Base-by-base conservation (phyloP, 2,888 invertebrate genomes). In the Chymomyza caudatula region DNA sequence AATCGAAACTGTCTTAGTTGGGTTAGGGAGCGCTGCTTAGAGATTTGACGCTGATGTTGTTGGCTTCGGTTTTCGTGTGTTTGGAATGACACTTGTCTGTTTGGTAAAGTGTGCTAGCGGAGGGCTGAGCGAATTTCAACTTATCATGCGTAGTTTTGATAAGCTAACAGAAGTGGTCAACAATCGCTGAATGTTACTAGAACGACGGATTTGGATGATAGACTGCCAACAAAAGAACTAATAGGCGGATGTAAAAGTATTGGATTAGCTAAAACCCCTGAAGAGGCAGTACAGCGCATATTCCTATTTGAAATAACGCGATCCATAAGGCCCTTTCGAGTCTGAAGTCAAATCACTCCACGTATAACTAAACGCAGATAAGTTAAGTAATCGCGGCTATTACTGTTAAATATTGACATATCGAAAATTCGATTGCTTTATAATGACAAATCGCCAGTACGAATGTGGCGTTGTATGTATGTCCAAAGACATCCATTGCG, bases 371-470 rank as follows among this genome's bases (percentile, higher is more conserved):
- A n/a, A n/a, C n/a, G 64, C 22, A 67, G 83, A 82, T 85, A 82
- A 82, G 82, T 85, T 82, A 82, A 82, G 77, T 83, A 83, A 83
- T 83, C 81, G 72, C 75, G 55, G 54, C 84, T 78, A 83, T 83
- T 83, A 83, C 68, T 78, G 73, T 84, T 77, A 67, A 67, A 76
- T 76, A 62, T 71, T 74, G 83, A 81, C 77, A 84, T 76, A 81
- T 77, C 79, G 71, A 57, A 77, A 76, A 81, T 77, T 82, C 71
- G 78, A 86, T 84, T 86, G 85, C 73, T 86, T 82, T 84, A 86
- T 84, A 84, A 84, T 86, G 86, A 80, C 85, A 69, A 60, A 44
- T n/a, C n/a, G n/a, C 2, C 8, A 11, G 29, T 37, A 37, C 11
- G 11, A 11, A 37, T 1, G 29, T 11, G 11, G 11, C 8, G 2